Evolutionary conservation across 2,797 vertebrate genomes (phyloP), one percentile per base, ranked within the genome.

Genomic region (Calcarius lapponicus): DNA sequence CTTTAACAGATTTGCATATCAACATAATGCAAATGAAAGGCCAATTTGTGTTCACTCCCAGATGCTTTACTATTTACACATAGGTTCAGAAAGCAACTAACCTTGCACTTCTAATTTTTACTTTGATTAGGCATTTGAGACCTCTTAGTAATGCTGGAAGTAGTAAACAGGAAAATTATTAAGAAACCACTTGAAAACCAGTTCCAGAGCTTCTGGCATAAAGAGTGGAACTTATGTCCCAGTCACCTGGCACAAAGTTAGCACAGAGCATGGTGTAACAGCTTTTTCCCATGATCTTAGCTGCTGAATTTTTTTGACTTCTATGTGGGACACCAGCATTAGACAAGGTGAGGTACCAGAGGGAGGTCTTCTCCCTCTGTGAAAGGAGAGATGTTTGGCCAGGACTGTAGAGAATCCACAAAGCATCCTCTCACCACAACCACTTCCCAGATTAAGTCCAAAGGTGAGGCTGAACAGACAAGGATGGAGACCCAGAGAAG

Each of bases 241-340:
- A n/a, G 6, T 71, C 26, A 60, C 3, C 22, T 56, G 25, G 19
- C 32, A 31, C 26, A 50, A 88, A 72, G 18, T 38, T 83, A 84
- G 22, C 43, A 71, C 13, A 62, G 32, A 71, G 11, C 7, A 2
- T 47, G 6, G 14, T 31, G 24, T n/a, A 67, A 56, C 13, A 71
- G 2, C 31, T 76, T 93, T 70, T 53, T 31, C 38, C 32, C 8
- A 9, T 4, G 6, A 80, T 11, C 7, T n/a, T 93, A 50, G 29
- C 57, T 78, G 64, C n/a, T 74, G 21, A 80, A 67, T 84, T 74
- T 71, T 15, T 2, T 71, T 90, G 48, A 7, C 15, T 58, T 80
- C 53, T n/a, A 31, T 0, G 0, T 14, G 13, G 34, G 34, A 34
- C 24, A 65, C 6, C 13, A 47, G 5, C 17, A 36, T 74, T n/a